Evolutionary conservation across 2,888 invertebrate genomes (phyloP), one percentile per base, ranked within the genome.

Genomic region (Smittia aterrima): DNA sequence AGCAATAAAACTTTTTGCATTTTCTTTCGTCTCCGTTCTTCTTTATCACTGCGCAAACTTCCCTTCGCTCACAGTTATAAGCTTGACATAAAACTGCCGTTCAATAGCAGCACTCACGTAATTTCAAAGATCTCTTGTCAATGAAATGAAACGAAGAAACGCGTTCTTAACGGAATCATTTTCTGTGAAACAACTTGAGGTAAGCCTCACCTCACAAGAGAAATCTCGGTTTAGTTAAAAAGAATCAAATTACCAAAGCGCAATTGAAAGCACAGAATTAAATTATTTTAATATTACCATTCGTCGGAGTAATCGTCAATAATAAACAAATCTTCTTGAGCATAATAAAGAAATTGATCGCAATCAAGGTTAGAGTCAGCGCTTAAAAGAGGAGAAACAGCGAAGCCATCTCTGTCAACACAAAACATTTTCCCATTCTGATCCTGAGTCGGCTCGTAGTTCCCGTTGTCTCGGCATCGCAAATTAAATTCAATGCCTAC

Each of bases 361-460:
- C 74, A 74, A 67, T 74, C 58, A 11, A 74, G 20, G 1, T 13
- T 25, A 18, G 27, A n/a, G 9, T 25, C 18, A n/a, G 67, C n/a
- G 1, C 1, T 1, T 18, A 64, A 13, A 1, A 64, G 38, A 3
- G 16, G 6, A 71, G 79, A 81, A 16, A 82, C 83, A 1, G 81
- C 79, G 78, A 86, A 88, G 1, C 89, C 89, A 80, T 89, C 88
- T 1, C 79, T 79, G 79, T 89, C 89, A 3, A 89, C 86, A 78
- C 89, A 89, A 81, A 86, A 87, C 77, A 80, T 83, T 74, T 84
- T 83, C 18, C 85, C 85, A 40, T 84, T 83, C 53, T 78, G 78
- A 75, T 83, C 83, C 80, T 89, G 88, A 76, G 82, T 78, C n/a
- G 82, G 78, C 27, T 82, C 80, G 79, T 89, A 89, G 83, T 88